A percentile compares a stretch with the other conserved stretches of the same genome.
These are phyloP conservation scores for Argynnis bischoffii DNA, from an alignment of 2,888 invertebrate genomes.

Conservation along the genomic window DNA sequence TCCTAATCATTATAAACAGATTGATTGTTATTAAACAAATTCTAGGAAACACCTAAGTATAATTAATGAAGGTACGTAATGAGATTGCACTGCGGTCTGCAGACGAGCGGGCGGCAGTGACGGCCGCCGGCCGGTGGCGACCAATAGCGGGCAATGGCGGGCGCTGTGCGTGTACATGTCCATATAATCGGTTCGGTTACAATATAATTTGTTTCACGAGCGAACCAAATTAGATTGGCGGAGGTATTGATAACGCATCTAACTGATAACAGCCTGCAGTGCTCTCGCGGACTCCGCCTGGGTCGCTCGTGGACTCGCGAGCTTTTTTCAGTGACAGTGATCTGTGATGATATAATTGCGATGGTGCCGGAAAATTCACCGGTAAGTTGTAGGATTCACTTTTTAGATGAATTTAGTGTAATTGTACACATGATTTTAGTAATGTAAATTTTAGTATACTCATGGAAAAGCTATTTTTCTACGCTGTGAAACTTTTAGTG, in stretches of 20 bases:
- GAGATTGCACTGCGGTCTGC: too few species aligned
- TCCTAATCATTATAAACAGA: too few species aligned
- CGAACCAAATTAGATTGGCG: conserved; percentile 33
- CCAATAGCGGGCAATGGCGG: not conserved
- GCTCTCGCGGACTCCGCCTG: conserved; percentile 1
- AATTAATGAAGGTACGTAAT: too few species aligned
- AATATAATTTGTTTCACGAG: conserved; percentile 29
- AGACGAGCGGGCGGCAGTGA: too few species aligned
- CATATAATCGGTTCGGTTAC: not conserved
- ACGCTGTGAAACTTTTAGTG: too few species aligned
- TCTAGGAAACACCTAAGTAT: too few species aligned
- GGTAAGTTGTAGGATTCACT: not conserved
- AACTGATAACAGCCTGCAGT: conserved; percentile 15
- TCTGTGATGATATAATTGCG: not conserved
- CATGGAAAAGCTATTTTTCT: too few species aligned
- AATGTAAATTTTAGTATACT: too few species aligned
- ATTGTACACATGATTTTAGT: not conserved
- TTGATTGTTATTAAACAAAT: too few species aligned
- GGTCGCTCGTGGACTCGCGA: not conserved
- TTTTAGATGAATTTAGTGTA: not conserved
- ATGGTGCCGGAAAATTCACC: conserved; percentile 8
- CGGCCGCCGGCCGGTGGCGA: not conserved
- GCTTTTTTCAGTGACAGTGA: not conserved
- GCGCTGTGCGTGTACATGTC: not conserved
- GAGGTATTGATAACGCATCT: conserved; percentile 27